Base-by-base conservation (phyloP, 2,113 vertebrate genomes). In the Spheniscus mendiculus region DNA sequence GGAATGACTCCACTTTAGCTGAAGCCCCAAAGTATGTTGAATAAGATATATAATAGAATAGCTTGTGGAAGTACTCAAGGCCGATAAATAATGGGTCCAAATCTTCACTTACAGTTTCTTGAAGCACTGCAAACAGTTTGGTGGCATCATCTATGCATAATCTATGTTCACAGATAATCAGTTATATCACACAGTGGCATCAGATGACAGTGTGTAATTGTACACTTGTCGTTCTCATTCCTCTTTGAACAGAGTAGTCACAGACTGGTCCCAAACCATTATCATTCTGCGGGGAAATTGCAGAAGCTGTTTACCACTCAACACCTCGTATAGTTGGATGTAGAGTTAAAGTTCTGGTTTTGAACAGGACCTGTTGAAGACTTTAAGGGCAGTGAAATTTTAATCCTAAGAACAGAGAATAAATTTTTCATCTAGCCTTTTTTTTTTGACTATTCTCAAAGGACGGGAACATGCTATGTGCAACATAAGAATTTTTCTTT, bases 391-490 rank as follows among this genome's bases (percentile, higher is more conserved):
- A 34, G 8, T 53, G 18, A 91, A 55, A 93, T 65, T 84, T 82
- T 26, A 65, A 69, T 44, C n/a, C 3, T 81, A 61, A 58, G 2
- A 87, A 22, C 15, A 61, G 29, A 78, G 20, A 62, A 1, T 0
- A 58, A 7, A 10, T 50, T 86, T 70, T 89, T 53, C 6, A 30
- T 22, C 13, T 53, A 85, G 7, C 7, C 8, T 59, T 27, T 63
- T 59, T 83, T 83, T 67, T 47, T 17, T 21, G 2, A 21, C 34
- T 78, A 3, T 36, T 89, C 12, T 67, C 21, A 71, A 78, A 83
- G n/a, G 25, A 92, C 0, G 0, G 15, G 6, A 87, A n/a, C 4
- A 12, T 26, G 2, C 4, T 40, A 16, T 23, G 11, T 34, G 11
- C 27, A 70, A 66, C 3, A 38, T 14, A 61, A 58, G 47, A 67